Base-by-base conservation (phyloP, 2,113 vertebrate species). In the Mellivora capensis region DNA sequence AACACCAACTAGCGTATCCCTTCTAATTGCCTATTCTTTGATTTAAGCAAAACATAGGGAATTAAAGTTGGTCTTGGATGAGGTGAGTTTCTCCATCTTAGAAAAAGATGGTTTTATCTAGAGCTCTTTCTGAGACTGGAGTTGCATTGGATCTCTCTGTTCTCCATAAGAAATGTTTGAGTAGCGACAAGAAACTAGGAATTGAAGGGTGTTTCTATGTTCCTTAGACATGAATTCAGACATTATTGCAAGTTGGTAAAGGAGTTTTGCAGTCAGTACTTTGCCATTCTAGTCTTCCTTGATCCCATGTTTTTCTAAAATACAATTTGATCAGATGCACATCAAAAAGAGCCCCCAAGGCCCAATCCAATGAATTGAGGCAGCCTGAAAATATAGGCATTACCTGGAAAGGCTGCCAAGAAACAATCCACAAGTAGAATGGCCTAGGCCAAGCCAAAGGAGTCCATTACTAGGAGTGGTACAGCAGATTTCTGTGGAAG, bases 11-110 rank as follows among this genome's bases (percentile, higher is more conserved):
- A 76, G 39, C 21, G 67, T 61, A 31, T 1, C 21, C 21, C 29
- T 81, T 74, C 79, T 95, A 81, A 42, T 71, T 87, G 42, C 29
- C 9, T 91, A 49, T 69, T 76, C 47, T 97, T 86, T 94, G 64
- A 91, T 61, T 91, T 89, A 86, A 95, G 72, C 61, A 96, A 94
- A 88, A 82, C 88, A 90, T 79, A 86, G 27, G 44, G 23, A 82
- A 77, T 89, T 54, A 62, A 93, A 96, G 37, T 85, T 93, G 18
- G 15, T 93, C 15, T 90, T 21, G 11, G 42, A 96, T 81, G 39
- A 83, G 17, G 17, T 85, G 79, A 85, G 7, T 94, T 94, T 88
- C 72, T 76, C 7, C 71, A 90, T 42, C 57, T 88, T 96, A 31
- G 37, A 90, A 34, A 93, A 90, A 95, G 18, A 61, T 89, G 34